Base-by-base conservation (phyloP, 2,113 vertebrate genomes). In the Eudyptes chrysolophus region DNA sequence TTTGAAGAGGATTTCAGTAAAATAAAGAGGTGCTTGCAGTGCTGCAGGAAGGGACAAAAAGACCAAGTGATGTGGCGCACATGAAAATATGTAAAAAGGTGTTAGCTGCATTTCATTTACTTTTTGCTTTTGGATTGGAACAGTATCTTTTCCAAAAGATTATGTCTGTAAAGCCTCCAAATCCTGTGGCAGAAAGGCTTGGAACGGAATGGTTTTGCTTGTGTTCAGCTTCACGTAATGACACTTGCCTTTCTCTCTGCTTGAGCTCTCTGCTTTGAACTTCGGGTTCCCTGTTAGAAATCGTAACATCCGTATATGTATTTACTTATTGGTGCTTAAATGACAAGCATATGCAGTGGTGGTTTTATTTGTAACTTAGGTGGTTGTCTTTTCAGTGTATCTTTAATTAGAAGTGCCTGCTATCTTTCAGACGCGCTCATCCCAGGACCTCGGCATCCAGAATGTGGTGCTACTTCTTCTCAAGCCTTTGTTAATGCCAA, bases 331-430 rank as follows among this genome's bases (percentile, higher is more conserved):
- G 89, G 81, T 91, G 89, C 94, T 89, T 93, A 49, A 92, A 66
- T 89, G 84, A 83, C 85, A 87, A 87, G 83, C 60, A 20, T 69
- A 76, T 72, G 81, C 91, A 74, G 54, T 79, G 15, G 69, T 94
- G 49, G 78, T 72, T 96, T 91, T 69, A 29, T 69, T 65, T 74
- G 87, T 85, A 74, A 58, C 30, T 79, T 51, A 29, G 58, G 16
- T 42, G 49, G 57, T 82, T 89, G 89, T 90, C 87, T 93, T 68
- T 69, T 72, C 21, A 7, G 36, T 90, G 70, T 95, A 19, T 76
- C 74, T 87, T 91, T 66, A 74, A 92, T 91, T 58, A 76, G 81
- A 94, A 96, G 95, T 97, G 97, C 95, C 96, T 91, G 93, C 89
- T 86, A 36, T 55, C 90, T 89, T 94, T 87, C 82, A 87, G 94